These are phyloP conservation scores for Xiphydria camelus DNA, from an alignment of 2,888 invertebrate genomes.

Conservation along the genomic window DNA sequence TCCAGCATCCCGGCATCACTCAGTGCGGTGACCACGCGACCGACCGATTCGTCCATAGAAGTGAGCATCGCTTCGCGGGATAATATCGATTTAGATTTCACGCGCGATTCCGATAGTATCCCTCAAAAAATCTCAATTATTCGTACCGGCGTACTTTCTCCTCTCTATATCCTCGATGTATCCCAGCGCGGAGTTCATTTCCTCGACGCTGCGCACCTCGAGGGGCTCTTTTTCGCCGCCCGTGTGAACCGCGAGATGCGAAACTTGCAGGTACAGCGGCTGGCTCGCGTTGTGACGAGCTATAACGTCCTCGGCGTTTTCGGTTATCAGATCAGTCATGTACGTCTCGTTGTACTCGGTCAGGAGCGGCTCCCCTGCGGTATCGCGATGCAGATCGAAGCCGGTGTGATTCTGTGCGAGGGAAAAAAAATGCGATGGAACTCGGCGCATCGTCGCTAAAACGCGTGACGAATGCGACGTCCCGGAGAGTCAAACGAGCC, in stretches of 20 bases:
- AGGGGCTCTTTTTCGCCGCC: slow-evolving; percentile 70
- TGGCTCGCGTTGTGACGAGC: slow-evolving; percentile 60
- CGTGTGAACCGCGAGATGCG: slow-evolving; percentile 80
- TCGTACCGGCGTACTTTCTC: slow-evolving; percentile 73
- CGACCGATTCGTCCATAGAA: slow-evolving; percentile 66
- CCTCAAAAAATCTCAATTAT: neutral
- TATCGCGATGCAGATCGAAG: slow-evolving; percentile 57
- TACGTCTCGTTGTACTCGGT: slow-evolving; percentile 63
- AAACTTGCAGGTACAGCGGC: slow-evolving; percentile 79
- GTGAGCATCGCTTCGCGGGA: slow-evolving; percentile 62
- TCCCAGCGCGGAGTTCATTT: slow-evolving; percentile 69
- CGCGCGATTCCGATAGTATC: slow-evolving; percentile 14
- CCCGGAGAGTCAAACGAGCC: too few species aligned
- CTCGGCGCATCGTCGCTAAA: slow-evolving; percentile 8
- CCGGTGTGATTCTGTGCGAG: slow-evolving; percentile 43
- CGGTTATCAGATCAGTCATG: slow-evolving; percentile 71
- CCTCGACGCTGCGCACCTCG: slow-evolving; percentile 68
- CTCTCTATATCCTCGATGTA: slow-evolving; percentile 71
- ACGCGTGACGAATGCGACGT: neutral
- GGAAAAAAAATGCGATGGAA: slow-evolving; percentile 6
- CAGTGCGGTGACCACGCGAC: slow-evolving; percentile 61
- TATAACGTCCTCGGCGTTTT: slow-evolving; percentile 68
- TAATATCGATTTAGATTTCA: slow-evolving; percentile 23
- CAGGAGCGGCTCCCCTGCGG: slow-evolving; percentile 42
- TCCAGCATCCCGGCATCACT: slow-evolving; percentile 59